phyloP scores from a whole-genome alignment of 2,797 vertebrate genomes.

The Nyctibius grandis region DNA sequence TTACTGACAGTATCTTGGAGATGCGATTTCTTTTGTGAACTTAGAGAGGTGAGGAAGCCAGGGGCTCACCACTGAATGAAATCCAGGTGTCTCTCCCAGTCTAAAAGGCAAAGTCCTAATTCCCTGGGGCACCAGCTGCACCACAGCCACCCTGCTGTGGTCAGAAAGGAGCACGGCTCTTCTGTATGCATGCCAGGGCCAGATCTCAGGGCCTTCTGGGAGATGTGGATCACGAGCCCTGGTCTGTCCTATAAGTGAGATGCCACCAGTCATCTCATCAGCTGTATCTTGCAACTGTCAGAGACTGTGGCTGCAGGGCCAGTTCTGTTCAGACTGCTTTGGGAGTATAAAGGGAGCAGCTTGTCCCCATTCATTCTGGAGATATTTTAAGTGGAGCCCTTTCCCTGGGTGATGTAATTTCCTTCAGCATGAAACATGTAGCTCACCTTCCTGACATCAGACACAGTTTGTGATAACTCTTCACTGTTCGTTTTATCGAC shows the following conservation, averaged over 20 bases:
- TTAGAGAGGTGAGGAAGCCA: background rate
- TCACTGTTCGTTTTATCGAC: background rate
- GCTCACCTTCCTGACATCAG: background rate
- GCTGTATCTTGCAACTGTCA: background rate
- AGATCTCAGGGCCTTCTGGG: background rate
- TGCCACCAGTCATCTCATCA: background rate
- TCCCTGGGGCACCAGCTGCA: background rate
- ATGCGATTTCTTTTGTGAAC: background rate
- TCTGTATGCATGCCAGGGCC: background rate
- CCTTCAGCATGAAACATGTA: accelerated
- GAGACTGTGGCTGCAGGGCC: background rate
- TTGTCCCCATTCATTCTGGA: background rate
- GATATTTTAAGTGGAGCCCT: background rate
- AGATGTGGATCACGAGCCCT: accelerated
- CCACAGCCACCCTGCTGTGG: background rate
- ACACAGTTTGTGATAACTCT: background rate
- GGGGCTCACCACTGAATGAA: background rate
- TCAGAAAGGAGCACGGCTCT: background rate
- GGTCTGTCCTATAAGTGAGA: accelerated
- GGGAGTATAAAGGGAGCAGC: background rate
- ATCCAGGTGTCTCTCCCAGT: background rate
- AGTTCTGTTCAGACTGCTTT: background rate
- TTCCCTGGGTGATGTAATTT: background rate
- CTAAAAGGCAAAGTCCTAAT: background rate
- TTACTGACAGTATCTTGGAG: background rate